Percentiles rank a stretch among this genome's conserved stretches.
Evolutionary conservation across 2,797 vertebrate species (phyloP).

Genomic region (Chelon auratus): DNA sequence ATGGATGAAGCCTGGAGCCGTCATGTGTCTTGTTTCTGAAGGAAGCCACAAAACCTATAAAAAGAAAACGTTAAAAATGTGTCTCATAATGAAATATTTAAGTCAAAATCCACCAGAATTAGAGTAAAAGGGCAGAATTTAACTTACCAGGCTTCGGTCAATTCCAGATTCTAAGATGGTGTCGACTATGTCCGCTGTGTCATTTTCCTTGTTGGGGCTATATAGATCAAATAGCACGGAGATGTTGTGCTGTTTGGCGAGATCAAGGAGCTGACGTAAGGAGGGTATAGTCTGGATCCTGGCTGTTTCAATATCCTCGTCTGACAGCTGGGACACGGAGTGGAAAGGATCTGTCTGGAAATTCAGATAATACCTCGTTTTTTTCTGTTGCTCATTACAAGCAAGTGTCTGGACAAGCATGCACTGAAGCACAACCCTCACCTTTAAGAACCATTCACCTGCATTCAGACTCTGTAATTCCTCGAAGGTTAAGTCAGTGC

Average conservation of each 20-base stretch:
- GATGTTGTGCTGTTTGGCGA: constrained; percentile 82
- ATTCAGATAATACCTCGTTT: constrained; percentile 10
- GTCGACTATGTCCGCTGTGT: constrained; percentile 78
- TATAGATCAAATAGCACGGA: constrained; percentile 93
- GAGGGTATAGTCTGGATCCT: constrained; percentile 83
- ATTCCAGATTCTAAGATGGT: constrained; percentile 82
- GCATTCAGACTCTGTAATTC: constrained; percentile 88
- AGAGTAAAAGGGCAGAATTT: background rate
- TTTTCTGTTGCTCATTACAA: background rate
- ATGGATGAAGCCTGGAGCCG: constrained; percentile 85
- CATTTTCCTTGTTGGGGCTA: constrained; percentile 72
- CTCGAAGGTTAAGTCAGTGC: constrained; percentile 83
- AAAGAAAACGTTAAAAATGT: constrained; percentile 15
- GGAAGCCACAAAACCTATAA: constrained; percentile 92
- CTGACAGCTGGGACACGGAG: constrained; percentile 80
- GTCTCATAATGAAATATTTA: background rate
- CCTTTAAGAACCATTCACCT: constrained; percentile 93
- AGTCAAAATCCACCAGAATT: background rate
- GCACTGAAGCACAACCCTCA: constrained; percentile 69
- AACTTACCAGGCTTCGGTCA: constrained; percentile 79
- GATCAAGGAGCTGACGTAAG: constrained; percentile 81
- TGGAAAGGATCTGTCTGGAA: constrained; percentile 88
- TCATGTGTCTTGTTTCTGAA: constrained; percentile 72
- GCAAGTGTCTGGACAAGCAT: background rate
- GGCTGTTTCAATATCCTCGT: constrained; percentile 68